Evolutionary conservation across 1,140 invertebrate genomes (phyloP), one percentile per base, ranked within the genome.

Genomic region (Bombus sylvicola): DNA sequence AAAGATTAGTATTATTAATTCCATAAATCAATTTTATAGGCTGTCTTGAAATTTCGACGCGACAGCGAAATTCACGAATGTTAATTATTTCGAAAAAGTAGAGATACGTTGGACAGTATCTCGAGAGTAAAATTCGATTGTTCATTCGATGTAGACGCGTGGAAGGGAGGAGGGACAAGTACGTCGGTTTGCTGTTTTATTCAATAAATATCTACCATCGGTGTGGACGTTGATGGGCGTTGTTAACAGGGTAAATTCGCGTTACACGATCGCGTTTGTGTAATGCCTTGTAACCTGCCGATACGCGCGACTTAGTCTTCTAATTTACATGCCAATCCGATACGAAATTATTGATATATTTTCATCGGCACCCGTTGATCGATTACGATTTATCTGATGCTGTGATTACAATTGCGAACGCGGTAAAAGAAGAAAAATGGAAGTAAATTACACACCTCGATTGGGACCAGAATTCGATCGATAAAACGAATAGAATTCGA

Each of bases 121-220:
- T 41, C 41, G 74, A 12, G 72, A 79, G 57, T 31, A 47, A 79
- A 79, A 84, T 84, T 69, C 64, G 34, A n/a, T 64, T 25, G 64
- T 39, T 78, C 47, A 66, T 69, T 47, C 62, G 74, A 15, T 34
- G 34, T 47, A 75, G 57, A 76, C 57, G 22, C 15, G 71, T 64
- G 22, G 57, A 43, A 9, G 41, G 43, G 57, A 28, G 25, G 22
- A 6, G 13, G 78, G 47, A 53, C 28, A n/a, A 78, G 69, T 71
- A 43, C 82, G 75, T 78, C 75, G 69, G 53, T 57, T 22, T 43
- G 76, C 75, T 62, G 73, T 81, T 85, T 85, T 85, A 71, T 85
- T 81, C 68, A 72, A 85, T 85, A 81, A 81, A 85, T 74, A 81
- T 81, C 78, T 53, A 81, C 59, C 34, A 81, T 74, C 57, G 31